Percentiles rank a stretch among this genome's conserved stretches.
Evolutionary conservation across 2,113 vertebrate species (phyloP).

Genomic region (Plecturocebus donacophilus): DNA sequence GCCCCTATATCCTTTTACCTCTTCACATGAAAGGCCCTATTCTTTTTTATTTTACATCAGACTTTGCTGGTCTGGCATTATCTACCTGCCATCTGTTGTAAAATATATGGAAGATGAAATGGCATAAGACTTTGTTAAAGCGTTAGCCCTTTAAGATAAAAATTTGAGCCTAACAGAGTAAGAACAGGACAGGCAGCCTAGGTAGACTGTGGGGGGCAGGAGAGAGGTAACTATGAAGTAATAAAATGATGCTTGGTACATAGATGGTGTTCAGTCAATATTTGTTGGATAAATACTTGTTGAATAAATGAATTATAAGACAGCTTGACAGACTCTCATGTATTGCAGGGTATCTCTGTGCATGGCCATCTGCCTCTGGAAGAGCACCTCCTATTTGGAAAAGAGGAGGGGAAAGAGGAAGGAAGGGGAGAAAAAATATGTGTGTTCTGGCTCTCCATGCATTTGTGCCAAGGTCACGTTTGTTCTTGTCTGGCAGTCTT

Average conservation of each 20-base stretch:
- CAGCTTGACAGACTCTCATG: not conserved
- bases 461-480: not conserved
- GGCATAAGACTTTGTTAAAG: not conserved
- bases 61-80: not conserved
- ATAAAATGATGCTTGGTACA: not conserved
- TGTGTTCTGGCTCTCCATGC: not conserved
- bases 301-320: not conserved
- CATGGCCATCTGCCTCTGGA: not conserved
- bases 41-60: not conserved
- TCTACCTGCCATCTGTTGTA: not conserved
- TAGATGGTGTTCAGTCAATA: not conserved
- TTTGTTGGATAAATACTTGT: not conserved
- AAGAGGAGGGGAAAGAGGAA: not conserved
- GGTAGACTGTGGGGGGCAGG: not conserved
- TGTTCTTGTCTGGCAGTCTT: slow-evolving; percentile 11
- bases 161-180: not conserved
- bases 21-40: not conserved
- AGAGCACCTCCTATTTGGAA: not conserved
- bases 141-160: not conserved
- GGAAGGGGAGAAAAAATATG: not conserved
- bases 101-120: not conserved
- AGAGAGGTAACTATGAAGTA: not conserved
- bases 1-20: not conserved
- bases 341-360: not conserved
- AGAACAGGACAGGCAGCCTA: not conserved